Evolutionary conservation across 2,888 invertebrate species (phyloP).

Genomic region (Dasypolia templi): DNA sequence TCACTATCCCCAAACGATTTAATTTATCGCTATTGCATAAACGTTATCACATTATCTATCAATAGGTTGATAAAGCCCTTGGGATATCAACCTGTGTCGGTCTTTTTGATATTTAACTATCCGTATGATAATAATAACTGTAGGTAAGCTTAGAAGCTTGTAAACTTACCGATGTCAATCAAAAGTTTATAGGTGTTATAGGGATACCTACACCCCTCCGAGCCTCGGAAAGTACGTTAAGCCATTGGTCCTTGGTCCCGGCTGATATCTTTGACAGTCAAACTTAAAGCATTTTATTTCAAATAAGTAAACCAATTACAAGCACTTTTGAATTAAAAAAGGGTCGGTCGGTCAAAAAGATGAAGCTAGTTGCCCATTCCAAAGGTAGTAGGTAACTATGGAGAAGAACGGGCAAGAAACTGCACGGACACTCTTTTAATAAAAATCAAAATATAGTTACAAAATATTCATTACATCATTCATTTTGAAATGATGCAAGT

Average conservation of each 20-base stretch:
- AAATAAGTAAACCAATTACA: too few relatives aligned
- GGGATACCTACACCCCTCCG: not conserved
- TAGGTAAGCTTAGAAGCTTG: not conserved
- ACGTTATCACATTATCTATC: slow-evolving; percentile 25
- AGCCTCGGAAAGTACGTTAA: not conserved
- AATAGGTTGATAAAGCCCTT: slow-evolving; percentile 8
- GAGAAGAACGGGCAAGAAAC: too few relatives aligned
- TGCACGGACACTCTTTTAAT: too few relatives aligned
- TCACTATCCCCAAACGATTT: not conserved
- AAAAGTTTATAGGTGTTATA: not conserved
- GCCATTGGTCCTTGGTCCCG: not conserved
- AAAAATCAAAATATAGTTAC: too few relatives aligned
- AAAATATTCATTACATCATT: too few relatives aligned
- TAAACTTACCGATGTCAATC: not conserved
- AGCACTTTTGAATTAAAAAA: too few relatives aligned
- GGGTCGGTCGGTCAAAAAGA: too few relatives aligned
- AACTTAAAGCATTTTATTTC: too few relatives aligned
- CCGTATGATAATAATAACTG: not conserved
- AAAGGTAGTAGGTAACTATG: too few relatives aligned
- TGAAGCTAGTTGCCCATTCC: too few relatives aligned
- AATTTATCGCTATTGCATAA: slow-evolving; percentile 10
- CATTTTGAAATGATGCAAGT: too few relatives aligned
- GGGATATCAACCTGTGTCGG: slow-evolving; percentile 17
- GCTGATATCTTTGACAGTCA: not conserved
- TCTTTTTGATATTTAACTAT: slow-evolving; percentile 1